Percentiles rank a stretch among this genome's conserved stretches.
Conservation (phyloP, 2,113 vertebrate genomes). For the Rhea pennata region DNA sequence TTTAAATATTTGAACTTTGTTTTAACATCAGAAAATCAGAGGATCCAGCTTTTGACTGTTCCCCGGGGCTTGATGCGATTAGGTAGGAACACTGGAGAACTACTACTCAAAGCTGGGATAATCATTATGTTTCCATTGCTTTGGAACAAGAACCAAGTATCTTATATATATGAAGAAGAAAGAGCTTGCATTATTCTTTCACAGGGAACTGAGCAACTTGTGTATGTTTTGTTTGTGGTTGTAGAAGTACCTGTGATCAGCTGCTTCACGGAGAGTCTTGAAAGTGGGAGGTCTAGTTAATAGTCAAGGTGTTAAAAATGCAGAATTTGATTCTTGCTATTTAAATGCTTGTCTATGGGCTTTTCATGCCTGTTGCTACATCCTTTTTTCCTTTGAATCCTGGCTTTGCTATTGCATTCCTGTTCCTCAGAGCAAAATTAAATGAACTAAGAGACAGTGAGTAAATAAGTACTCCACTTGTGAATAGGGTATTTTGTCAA, state of each 20-base stretch:
- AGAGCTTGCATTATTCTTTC: neutral
- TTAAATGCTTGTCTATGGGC: constrained; percentile 8
- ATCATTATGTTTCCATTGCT: neutral
- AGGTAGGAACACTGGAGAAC: neutral
- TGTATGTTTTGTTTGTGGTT: neutral
- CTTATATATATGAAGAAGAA: neutral
- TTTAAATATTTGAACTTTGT: neutral
- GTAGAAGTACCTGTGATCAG: neutral
- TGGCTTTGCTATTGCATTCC: neutral
- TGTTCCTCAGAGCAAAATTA: neutral
- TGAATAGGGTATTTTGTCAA: neutral
- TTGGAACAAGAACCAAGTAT: neutral
- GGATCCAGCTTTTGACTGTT: neutral
- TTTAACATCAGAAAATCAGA: neutral
- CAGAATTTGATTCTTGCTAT: neutral
- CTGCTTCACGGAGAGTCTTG: neutral
- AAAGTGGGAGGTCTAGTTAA: constrained; percentile 52
- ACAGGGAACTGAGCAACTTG: neutral
- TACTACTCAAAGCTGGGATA: neutral
- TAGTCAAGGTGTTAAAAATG: neutral
- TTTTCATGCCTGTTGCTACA: neutral
- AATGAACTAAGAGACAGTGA: neutral
- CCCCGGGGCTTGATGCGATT: neutral
- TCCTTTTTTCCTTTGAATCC: constrained; percentile 29
- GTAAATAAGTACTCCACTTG: neutral